phyloP scores from a whole-genome alignment of 2,888 invertebrate genomes.

The Sinotaia quadrata region DNA sequence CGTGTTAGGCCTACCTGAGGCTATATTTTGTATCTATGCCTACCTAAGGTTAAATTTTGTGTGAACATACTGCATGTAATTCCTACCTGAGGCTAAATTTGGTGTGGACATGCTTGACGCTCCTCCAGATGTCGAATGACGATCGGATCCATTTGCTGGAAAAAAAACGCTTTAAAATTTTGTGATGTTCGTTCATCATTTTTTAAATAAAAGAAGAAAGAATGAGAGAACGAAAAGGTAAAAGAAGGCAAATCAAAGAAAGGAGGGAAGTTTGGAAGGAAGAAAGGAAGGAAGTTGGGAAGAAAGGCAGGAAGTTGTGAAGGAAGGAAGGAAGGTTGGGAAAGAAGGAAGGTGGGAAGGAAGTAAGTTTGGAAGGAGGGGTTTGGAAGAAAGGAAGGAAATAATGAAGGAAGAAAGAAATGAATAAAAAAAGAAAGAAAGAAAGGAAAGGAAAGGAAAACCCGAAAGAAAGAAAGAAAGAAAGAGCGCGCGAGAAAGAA shows the following conservation, averaged over 20 bases:
- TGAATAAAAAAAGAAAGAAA: conserved; percentile 12
- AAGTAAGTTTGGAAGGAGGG: neutral
- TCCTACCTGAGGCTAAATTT: too few species aligned
- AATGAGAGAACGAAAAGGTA: neutral
- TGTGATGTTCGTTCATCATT: too few species aligned
- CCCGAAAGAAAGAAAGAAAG: conserved; percentile 5
- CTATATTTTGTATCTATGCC: too few species aligned
- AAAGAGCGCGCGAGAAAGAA: neutral
- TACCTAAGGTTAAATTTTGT: too few species aligned
- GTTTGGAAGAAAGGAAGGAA: too few species aligned
- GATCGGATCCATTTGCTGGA: too few species aligned
- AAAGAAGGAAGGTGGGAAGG: neutral
- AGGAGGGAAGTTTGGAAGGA: neutral
- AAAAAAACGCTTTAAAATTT: too few species aligned
- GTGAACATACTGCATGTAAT: too few species aligned
- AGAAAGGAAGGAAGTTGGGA: neutral
- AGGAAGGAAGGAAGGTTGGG: neutral
- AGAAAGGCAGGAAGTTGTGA: conserved; percentile 6
- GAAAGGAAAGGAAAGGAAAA: conserved; percentile 8
- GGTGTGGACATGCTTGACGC: too few species aligned
- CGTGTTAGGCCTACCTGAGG: too few species aligned
- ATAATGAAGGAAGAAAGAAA: neutral
- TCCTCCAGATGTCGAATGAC: too few species aligned
- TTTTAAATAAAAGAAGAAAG: neutral
- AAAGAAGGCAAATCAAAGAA: neutral